Percentiles rank a stretch among this genome's conserved stretches.
Evolutionary conservation across 2,113 vertebrate species (phyloP).

Genomic region (Vireo altiloquus): DNA sequence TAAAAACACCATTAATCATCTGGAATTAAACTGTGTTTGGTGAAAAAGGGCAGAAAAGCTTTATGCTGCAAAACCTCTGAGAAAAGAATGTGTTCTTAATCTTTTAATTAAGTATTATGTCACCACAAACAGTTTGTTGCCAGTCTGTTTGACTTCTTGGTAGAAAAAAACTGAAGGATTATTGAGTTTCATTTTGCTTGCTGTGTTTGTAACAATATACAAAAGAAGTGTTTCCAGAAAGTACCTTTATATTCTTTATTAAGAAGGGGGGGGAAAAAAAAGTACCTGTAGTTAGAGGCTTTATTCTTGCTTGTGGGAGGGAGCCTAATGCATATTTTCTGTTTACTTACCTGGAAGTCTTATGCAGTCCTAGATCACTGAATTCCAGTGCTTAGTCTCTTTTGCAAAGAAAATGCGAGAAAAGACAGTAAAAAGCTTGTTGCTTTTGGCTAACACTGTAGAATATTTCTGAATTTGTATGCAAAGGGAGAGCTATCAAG

Average conservation of each 20-base stretch:
- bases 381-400: not conserved
- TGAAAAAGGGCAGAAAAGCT: not conserved
- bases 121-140: not conserved
- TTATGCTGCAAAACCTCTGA: not conserved
- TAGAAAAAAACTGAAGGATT: not conserved
- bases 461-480: not conserved
- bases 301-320: not conserved
- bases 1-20: not conserved
- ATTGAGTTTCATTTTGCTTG: not conserved
- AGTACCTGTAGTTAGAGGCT: not conserved
- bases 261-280: not conserved
- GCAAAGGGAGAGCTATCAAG: not conserved
- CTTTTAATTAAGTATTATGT: not conserved
- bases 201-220: not conserved
- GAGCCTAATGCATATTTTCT: not conserved
- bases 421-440: not conserved
- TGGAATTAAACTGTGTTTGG: not conserved
- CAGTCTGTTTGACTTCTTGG: not conserved
- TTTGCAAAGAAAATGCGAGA: not conserved
- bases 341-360: not conserved
- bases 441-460: not conserved
- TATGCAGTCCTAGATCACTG: not conserved
- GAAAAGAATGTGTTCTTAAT: not conserved
- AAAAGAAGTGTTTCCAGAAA: not conserved
- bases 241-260: not conserved